A percentile compares a stretch with the other conserved stretches of the same genome.
Conservation (phyloP, 2,888 invertebrate genomes). For the Electrophaes corylata region DNA sequence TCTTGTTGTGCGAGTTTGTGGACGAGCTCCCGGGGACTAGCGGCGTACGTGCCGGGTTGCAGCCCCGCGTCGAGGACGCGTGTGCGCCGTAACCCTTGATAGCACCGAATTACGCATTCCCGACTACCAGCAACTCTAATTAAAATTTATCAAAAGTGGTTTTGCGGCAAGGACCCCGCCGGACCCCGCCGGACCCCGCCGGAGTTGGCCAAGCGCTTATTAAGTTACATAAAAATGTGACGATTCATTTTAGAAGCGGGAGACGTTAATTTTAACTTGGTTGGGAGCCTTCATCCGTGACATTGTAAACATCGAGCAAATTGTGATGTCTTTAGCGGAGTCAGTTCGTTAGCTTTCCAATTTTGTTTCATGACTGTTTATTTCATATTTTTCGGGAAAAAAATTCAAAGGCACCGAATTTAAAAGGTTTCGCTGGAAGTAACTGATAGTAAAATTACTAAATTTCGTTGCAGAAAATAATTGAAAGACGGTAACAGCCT, state of each 20-base stretch:
- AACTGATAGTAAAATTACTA: conserved; percentile 15
- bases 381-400: conserved; percentile 21
- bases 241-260: conserved; percentile 2
- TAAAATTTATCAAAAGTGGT: conserved; percentile 7
- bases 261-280: conserved; percentile 30
- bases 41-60: conserved; percentile 15
- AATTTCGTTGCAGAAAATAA: conserved; percentile 5
- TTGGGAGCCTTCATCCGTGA: conserved; percentile 26
- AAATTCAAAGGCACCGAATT: conserved; percentile 25
- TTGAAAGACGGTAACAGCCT: conserved; percentile 4
- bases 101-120: conserved; percentile 14
- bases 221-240: background rate
- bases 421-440: conserved; percentile 7
- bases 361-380: conserved; percentile 19
- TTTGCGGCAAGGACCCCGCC: background rate
- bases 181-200: background rate
- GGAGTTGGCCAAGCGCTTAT: background rate
- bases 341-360: conserved; percentile 39
- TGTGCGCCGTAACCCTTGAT: conserved; percentile 10
- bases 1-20: conserved; percentile 19
- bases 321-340: conserved; percentile 37
- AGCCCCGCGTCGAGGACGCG: background rate
- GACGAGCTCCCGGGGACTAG: conserved; percentile 16
- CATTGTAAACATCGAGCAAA: conserved; percentile 34
- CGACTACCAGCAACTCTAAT: conserved; percentile 22